Base-by-base conservation (phyloP, 2,797 vertebrate species). In the Enoplosus armatus region DNA sequence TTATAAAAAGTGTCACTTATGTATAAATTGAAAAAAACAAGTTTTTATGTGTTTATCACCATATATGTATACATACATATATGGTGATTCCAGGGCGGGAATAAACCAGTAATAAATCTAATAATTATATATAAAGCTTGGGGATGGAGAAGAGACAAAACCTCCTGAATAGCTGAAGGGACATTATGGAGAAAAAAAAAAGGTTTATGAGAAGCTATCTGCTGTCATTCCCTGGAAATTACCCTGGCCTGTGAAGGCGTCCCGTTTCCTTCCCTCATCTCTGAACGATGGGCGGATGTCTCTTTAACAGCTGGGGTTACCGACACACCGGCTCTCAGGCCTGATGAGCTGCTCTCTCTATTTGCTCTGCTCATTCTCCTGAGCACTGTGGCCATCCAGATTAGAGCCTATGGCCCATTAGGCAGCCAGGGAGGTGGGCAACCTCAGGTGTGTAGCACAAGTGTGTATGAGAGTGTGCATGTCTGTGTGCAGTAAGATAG, bases 331-430 rank as follows among this genome's bases (percentile, higher is more conserved):
- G 72, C 85, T 89, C 85, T 72, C 73, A 27, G 84, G 66, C 83
- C 85, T 92, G 89, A 93, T 92, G 90, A 87, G 89, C 87, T 92
- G 80, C 90, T 87, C 89, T 85, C 75, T 91, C 86, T 92, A 91
- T 94, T 93, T 83, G 60, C 90, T 88, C 67, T 83, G 91, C 89
- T 87, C 84, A 68, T 93, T 93, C 90, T 92, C 53, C 77, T 85
- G 92, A 90, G 79, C 85, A 91, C 90, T 66, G 79, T 71, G 88
- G 93, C 90, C 82, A 84, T 87, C 82, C 91, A 94, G 87, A 95
- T 95, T 95, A 96, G 95, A 95, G 94, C 87, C 90, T 76, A 87
- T 62, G 88, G 87, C 85, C 95, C 94, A 96, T 96, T 96, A 95
- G 94, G 92, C 94, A 95, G 93, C 83, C 89, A 92, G 84, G 88